phyloP scores from a whole-genome alignment of 2,888 invertebrate genomes.

The Aproaerema taeniolella region DNA sequence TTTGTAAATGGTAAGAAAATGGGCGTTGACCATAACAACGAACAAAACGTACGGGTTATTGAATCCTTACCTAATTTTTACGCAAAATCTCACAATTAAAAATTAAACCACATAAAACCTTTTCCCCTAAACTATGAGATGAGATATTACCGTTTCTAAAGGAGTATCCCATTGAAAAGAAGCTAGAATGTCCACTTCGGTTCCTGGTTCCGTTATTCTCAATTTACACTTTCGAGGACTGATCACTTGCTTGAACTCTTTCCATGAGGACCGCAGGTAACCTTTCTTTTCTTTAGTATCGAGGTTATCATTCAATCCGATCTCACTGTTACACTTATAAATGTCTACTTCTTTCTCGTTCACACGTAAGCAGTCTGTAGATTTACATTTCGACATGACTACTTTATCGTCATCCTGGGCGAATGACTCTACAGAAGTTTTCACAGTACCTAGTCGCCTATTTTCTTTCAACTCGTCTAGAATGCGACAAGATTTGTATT shows the following conservation, averaged over 20 bases:
- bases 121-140: no score
- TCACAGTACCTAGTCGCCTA: conserved; percentile 26
- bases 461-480: conserved; percentile 34
- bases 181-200: conserved; percentile 36
- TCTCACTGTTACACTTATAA: conserved; percentile 39
- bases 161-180: conserved; percentile 51
- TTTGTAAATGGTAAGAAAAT: no score
- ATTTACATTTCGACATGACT: conserved; percentile 33
- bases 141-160: conserved; percentile 45
- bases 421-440: conserved; percentile 23
- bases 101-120: no score
- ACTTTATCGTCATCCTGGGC: conserved; percentile 24
- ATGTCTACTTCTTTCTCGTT: conserved; percentile 24
- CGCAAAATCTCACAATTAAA: no score
- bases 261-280: conserved; percentile 37
- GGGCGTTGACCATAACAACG: no score
- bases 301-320: conserved; percentile 24
- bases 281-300: conserved; percentile 20
- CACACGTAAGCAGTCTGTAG: conserved; percentile 33
- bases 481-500: conserved; percentile 28
- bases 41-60: no score
- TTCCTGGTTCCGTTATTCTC: conserved; percentile 38
- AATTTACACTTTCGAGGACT: conserved; percentile 37
- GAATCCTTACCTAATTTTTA: no score
- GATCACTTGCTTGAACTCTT: conserved; percentile 42